Base-by-base conservation (phyloP, 2,888 invertebrate species). In the Phoenoteleia sp. region DNA sequence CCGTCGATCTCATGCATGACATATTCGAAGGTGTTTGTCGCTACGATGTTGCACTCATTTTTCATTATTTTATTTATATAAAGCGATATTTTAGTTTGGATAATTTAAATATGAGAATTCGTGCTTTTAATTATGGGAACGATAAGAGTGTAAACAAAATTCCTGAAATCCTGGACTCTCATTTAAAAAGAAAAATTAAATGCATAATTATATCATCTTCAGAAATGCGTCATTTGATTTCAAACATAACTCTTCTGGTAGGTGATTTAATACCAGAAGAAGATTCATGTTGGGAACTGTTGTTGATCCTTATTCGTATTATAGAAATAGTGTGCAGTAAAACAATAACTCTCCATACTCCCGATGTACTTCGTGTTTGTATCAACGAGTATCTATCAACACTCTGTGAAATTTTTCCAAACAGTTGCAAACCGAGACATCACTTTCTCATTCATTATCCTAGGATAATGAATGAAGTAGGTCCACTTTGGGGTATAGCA, bases 371-470 rank as follows among this genome's bases (percentile, higher is more conserved):
- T 2, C 3, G 49, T 29, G 47, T 60, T 27, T 39, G 64, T 17
- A 60, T 84, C 5, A 9, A 42, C 11, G 81, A 85, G 36, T 85
- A 84, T 58, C 80, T 81, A 74, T 27, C 6, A 15, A 25, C 19
- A 0, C 49, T 77, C 13, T 13, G 7, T 11, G 21, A 69, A 27
- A 19, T 79, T n/a, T 86, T 86, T 56, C 76, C 71, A 3, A 29
- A 79, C 15, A 45, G 27, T 45, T 47, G 85, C 9, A 85, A 87
- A 47, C 85, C 86, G 0, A 87, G 87, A 54, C 88, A 87, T 36
- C 86, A 88, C 64, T 66, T 82, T 33, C 54, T 86, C 0, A 36
- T 85, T 3, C 87, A 88, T 49, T 86, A 86, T 52, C 71, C 85
- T 9, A 36, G 74, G 17, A 52, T 85, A 13, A 85, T 85, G 84